Conservation (phyloP, 30 jellyfish, hydroid and myxozoan species). For the Mastigias papua region DNA sequence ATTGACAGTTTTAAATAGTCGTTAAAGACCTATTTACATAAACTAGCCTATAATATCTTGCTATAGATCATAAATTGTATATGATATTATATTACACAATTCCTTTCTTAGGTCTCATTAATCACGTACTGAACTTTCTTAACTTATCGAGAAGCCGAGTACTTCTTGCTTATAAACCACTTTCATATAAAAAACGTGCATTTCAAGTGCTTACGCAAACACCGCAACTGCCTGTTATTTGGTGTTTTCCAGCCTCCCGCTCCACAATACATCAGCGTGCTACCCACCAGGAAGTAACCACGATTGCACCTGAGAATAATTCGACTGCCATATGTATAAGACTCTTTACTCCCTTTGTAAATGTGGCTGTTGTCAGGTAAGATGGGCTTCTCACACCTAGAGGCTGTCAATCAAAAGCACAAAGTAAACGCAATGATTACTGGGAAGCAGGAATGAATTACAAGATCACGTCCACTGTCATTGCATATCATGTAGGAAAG, state of each 20-base stretch:
- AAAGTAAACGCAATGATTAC: not conserved
- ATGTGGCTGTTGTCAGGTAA: constrained; percentile 49
- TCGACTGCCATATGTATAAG: constrained; percentile 57
- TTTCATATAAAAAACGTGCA: too few relatives aligned
- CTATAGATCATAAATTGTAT: constrained; percentile 13
- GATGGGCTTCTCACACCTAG: constrained; percentile 31
- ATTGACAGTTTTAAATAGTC: constrained; percentile 26
- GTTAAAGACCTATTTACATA: constrained; percentile 23
- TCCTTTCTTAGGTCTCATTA: too few relatives aligned
- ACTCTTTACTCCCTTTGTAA: constrained; percentile 11
- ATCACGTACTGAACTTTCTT: too few relatives aligned
- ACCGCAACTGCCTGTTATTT: not conserved
- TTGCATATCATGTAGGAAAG: too few relatives aligned
- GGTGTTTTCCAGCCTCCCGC: constrained; percentile 37
- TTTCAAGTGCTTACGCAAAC: constrained; percentile 43
- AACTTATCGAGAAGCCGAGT: too few relatives aligned
- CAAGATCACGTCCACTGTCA: not conserved
- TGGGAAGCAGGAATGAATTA: not conserved
- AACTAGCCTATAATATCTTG: constrained; percentile 27
- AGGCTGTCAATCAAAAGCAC: constrained; percentile 7
- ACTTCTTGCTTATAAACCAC: too few relatives aligned
- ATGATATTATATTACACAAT: not conserved
- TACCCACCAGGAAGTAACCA: constrained; percentile 57
- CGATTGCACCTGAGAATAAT: constrained; percentile 31
- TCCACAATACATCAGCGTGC: constrained; percentile 25